Evolutionary conservation across 1,140 invertebrate genomes (phyloP), one percentile per base, ranked within the genome.

Genomic region (Phymorhynchus buccinoides): DNA sequence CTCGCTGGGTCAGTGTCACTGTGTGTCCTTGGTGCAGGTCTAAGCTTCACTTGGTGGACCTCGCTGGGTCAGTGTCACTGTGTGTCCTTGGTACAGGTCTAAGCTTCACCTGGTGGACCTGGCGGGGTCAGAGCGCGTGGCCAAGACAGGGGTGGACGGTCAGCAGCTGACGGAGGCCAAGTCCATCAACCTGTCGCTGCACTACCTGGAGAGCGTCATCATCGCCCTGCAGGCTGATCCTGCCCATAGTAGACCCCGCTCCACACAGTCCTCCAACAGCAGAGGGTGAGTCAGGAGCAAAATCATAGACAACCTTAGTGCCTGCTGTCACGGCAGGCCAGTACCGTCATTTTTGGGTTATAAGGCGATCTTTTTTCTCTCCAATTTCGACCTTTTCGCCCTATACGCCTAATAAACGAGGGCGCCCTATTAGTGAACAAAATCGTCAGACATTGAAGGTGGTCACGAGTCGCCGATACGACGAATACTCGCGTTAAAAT

Each of bases 91-190:
- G 68, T 88, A 56, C 80, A 94, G 94, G 89, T 94, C 95, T 2
- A 96, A 96, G 90, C 92, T 96, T 22, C 95, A 96, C 92, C 89
- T 96, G 32, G 95, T 96, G 6, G 95, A 96, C 92, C 93, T 96
- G n/a, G 95, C 95, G 66, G 95, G 95, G 93, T 94, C 93, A n/a
- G 93, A 94, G 85, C 88, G 93, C 83, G 93, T 94, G 35, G 90
- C 91, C 22, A 94, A 94, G 86, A 93, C 91, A 30, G 93, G 93
- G 35, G 93, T 92, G 14, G 93, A 93, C 82, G 95, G 95, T 73
- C 93, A 94, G 84, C 93, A 94, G 80, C 91, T 96, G 80, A 94
- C 93, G 12, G 95, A 96, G 92, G 95, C 95, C 4, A 95, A 95
- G 87, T 94, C 95, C 88, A 96, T 96, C 85, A 96, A 96, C 89